These are phyloP conservation scores for Drosophila buzzatii DNA, from an alignment of 2,888 invertebrate genomes.

Conservation along the genomic window DNA sequence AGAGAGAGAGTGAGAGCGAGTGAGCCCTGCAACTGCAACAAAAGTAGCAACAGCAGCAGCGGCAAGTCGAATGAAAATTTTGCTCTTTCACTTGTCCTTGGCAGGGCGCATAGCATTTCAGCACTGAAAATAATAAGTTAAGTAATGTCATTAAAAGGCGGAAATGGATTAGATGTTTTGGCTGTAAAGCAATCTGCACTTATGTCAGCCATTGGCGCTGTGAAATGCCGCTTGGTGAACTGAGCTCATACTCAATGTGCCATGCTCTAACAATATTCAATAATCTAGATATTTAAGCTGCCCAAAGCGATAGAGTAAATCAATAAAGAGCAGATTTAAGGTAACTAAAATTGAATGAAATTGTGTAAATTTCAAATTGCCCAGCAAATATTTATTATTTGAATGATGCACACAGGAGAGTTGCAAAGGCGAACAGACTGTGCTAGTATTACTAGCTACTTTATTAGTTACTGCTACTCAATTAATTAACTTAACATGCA, in stretches of 20 bases:
- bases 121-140: conserved; percentile 77
- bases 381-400: not conserved
- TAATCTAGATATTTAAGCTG: not conserved
- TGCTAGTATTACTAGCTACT: not conserved
- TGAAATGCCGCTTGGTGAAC: conserved; percentile 3
- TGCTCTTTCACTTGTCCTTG: conserved; percentile 66
- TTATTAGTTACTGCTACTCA: not conserved
- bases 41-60: conserved; percentile 22
- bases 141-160: conserved; percentile 76
- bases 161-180: conserved; percentile 71
- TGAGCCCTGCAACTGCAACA: conserved; percentile 29
- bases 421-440: not conserved
- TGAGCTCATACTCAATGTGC: conserved; percentile 8
- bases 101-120: conserved; percentile 64
- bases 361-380: not conserved
- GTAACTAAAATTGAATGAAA: not conserved
- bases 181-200: conserved; percentile 30
- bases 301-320: too few relatives aligned
- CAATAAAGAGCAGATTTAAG: not conserved
- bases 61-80: conserved; percentile 56
- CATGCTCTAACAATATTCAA: not conserved
- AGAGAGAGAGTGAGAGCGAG: not conserved
- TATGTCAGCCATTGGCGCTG: conserved; percentile 16
- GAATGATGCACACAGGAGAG: not conserved
- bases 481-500: not conserved